phyloP scores from a whole-genome alignment of 1,140 invertebrate species.

The Acyrthosiphon pisum region DNA sequence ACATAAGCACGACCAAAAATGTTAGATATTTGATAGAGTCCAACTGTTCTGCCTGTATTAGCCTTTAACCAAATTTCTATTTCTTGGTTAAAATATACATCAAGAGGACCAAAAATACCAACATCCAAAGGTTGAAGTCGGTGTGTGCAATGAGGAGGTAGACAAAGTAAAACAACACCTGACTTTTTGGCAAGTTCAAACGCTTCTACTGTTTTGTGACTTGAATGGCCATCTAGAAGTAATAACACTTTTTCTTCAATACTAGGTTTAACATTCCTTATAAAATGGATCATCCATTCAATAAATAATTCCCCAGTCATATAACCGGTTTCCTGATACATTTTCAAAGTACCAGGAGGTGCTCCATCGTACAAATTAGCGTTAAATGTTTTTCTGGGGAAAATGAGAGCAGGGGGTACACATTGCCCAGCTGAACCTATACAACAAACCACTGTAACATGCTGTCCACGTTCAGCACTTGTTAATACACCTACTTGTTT shows the following conservation, averaged over 20 bases:
- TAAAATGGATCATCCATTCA: slow-evolving; percentile 62
- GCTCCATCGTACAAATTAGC: too few species aligned
- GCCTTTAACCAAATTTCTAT: slow-evolving; percentile 58
- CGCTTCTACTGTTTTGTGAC: slow-evolving; percentile 61
- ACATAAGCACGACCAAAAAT: slow-evolving; percentile 59
- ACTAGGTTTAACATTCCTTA: slow-evolving; percentile 61
- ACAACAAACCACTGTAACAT: too few species aligned
- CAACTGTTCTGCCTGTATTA: slow-evolving; percentile 59
- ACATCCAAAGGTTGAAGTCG: slow-evolving; percentile 62
- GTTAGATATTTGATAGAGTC: slow-evolving; percentile 59
- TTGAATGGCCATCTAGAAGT: slow-evolving; percentile 63
- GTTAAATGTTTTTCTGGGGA: too few species aligned
- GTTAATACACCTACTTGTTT: too few species aligned
- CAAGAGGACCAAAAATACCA: slow-evolving; percentile 61
- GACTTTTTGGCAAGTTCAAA: slow-evolving; percentile 58
- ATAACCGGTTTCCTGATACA: too few species aligned
- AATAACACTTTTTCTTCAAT: slow-evolving; percentile 61
- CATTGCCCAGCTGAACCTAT: too few species aligned
- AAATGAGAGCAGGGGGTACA: too few species aligned
- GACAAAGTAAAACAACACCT: slow-evolving; percentile 61
- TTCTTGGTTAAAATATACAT: slow-evolving; percentile 59
- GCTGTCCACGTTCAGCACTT: too few species aligned
- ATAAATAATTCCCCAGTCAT: slow-evolving; percentile 60
- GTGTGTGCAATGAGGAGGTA: slow-evolving; percentile 62
- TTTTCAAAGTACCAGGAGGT: too few species aligned